Base-by-base conservation (phyloP, 92 coral and sea anemone genomes). In the Metridium senile region DNA sequence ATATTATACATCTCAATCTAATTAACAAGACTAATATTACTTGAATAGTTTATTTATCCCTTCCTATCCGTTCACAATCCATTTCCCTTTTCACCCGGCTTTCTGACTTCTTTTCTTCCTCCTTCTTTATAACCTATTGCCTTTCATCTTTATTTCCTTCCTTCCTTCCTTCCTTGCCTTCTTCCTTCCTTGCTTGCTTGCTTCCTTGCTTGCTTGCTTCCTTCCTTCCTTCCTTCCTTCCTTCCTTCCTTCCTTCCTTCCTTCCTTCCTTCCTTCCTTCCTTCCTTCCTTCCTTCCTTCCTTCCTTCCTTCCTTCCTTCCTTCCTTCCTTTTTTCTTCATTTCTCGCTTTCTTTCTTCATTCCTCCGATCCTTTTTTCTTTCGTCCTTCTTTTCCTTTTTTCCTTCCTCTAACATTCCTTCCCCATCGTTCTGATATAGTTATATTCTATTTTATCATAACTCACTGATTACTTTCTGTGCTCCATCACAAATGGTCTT, bases 401-500 rank as follows among this genome's bases (percentile, higher is more conserved):
- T 59, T 23, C 28, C 16, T 59, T 26, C 28, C 17, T 59, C 26
- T 2, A 16, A 16, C 28, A 26, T n/a, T 59, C 13, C 23, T 21
- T 20, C 17, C n/a, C n/a, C n/a, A n/a, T n/a, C n/a, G n/a, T n/a
- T n/a, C n/a, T n/a, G 33, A 9, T 19, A 20, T 0, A 22, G 62
- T 49, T 25, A 22, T 22, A 11, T 22, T 32, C 62, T 10, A 0
- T 1, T 11, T 20, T 18, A 9, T 21, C 26, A 20, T 13, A 61
- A 77, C 82, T 77, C 53, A 77, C 82, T 49, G 35, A 72, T 51
- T 11, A 77, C 72, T 52, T 77, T 77, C 61, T 43, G 51, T 11
- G 82, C 97, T 84, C 97, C 97, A 58, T 85, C 71, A 49, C 97
- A 91, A 13, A 91, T 87, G 16, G 88, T 78, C 53, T 76, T 83